Evolutionary conservation across 2,888 invertebrate species (phyloP), one percentile per base, ranked within the genome.

Genomic region (Rapana venosa): DNA sequence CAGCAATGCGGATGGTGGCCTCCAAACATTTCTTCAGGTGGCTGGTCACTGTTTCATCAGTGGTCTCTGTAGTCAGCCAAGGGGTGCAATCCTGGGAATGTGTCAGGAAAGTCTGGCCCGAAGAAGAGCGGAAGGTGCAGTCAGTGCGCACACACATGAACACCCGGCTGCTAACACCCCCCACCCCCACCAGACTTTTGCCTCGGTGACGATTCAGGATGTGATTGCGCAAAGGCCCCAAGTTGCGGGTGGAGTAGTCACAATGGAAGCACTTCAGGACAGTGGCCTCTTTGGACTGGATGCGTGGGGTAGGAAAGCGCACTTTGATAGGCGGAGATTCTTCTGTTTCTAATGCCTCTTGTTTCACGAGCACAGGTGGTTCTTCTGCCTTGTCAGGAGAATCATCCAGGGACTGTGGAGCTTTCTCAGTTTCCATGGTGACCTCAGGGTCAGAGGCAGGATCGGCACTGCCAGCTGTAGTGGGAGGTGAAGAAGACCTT

Each of bases 181-280:
- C 92, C 74, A 91, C 79, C 17, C 92, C 92, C 35, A 92, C 87
- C 79, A 93, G 89, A 30, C 90, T 89, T 56, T 88, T 91, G 13
- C 92, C 92, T 61, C 88, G 91, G 85, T 93, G 92, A 20, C 90
- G 91, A 66, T 91, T 81, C 66, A 91, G 91, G 47, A 92, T 90
- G 88, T 93, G 92, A 74, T 88, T 91, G 77, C 91, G 92, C 74
- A 92, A 89, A 8, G 90, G 85, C 22, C 88, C 88, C 61, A 90
- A 90, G 30, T 87, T 79, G 79, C 90, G 91, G 17, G 92, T 88
- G 77, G 86, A 87, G 83, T 92, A 91, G 85, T 92, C 92, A 90
- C 94, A 94, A 88, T 94, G 94, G 77, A 93, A 93, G 92, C 94
- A 94, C 90, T 93, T 93, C 91, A 91, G 93, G 5, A 93, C 91